These are phyloP conservation scores for Phengaris arion DNA, from an alignment of 2,888 invertebrate species.

Conservation along the genomic window DNA sequence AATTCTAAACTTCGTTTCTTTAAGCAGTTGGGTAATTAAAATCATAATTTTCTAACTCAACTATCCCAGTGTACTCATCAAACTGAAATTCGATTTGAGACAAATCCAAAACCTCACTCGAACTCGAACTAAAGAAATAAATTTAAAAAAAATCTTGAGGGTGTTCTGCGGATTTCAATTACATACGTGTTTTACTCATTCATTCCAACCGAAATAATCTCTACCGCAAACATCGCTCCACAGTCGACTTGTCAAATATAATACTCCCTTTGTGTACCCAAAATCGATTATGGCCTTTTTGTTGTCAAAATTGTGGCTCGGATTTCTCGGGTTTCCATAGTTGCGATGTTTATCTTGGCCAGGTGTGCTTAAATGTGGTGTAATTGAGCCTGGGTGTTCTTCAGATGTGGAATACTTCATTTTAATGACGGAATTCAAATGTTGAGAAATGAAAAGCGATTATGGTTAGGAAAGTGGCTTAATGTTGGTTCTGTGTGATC, in stretches of 20 bases:
- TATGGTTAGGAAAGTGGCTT: background rate
- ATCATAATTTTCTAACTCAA: too few relatives aligned
- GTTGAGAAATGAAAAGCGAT: conserved; percentile 1
- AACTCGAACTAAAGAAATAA: conserved; percentile 47
- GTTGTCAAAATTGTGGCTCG: conserved; percentile 78
- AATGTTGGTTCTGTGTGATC: background rate
- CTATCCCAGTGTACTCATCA: background rate
- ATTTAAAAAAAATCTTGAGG: conserved; percentile 60
- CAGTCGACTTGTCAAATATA: conserved; percentile 78
- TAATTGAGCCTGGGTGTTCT: conserved; percentile 56
- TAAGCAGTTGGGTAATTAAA: too few relatives aligned
- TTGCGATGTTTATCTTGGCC: conserved; percentile 74
- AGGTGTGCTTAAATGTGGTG: conserved; percentile 73
- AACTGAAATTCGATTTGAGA: conserved; percentile 37
- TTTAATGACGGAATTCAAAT: conserved; percentile 2
- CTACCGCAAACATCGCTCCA: conserved; percentile 75
- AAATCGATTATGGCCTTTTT: conserved; percentile 79
- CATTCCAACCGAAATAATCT: conserved; percentile 79
- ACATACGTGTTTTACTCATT: conserved; percentile 77
- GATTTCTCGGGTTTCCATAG: conserved; percentile 76
- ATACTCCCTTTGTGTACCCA: conserved; percentile 69
- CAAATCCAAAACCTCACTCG: conserved; percentile 47
- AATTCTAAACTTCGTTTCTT: too few relatives aligned
- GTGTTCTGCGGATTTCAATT: conserved; percentile 73
- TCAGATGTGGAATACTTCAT: conserved; percentile 15